Base-by-base conservation (phyloP, 1,140 invertebrate genomes). In the Zaprionus kolodkinae region DNA sequence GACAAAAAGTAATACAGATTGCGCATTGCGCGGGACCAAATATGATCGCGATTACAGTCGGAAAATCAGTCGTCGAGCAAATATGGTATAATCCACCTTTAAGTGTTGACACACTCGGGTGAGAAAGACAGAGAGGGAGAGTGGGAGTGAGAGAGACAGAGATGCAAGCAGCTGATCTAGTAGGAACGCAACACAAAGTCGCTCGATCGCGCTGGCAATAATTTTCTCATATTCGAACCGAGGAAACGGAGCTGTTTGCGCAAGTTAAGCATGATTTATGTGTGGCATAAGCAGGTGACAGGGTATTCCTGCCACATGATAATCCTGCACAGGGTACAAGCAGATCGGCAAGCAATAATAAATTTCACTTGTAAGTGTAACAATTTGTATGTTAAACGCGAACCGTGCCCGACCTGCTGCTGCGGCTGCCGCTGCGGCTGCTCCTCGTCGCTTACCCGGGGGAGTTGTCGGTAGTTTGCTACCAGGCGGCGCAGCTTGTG, bases 371-470 rank as follows among this genome's bases (percentile, higher is more conserved):
- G 87, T 89, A 92, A 92, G 91, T 91, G 85, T 91, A 92, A 92
- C 91, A 92, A 92, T 92, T 92, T 92, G 91, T 92, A 92, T 84
- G 87, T 90, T 90, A 82, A 90, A 82, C 77, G 86, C 86, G 87
- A 76, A 77, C 25, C 66, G 66, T 27, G 56, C 40, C 43, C 17
- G 6, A 59, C 67, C 57, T 63, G 35, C n/a, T n/a, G n/a, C n/a
- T n/a, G n/a, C 30, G 10, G 11, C 10, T 10, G 55, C n/a, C 13
- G 55, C 62, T 40, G 65, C 45, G 6, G 6, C 1, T 15, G 13
- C 6, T 43, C 40, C n/a, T 7, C n/a, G n/a, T 15, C 2, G 40
- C 9, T n/a, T 45, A 15, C 59, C 64, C 62, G 70, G 61, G 55
- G 43, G 30, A 76, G 17, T 48, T 13, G 43, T 48, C 43, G 38